Evolutionary conservation across 1,140 invertebrate species (phyloP), one percentile per base, ranked within the genome.

Genomic region (Lepidurus packardi): DNA sequence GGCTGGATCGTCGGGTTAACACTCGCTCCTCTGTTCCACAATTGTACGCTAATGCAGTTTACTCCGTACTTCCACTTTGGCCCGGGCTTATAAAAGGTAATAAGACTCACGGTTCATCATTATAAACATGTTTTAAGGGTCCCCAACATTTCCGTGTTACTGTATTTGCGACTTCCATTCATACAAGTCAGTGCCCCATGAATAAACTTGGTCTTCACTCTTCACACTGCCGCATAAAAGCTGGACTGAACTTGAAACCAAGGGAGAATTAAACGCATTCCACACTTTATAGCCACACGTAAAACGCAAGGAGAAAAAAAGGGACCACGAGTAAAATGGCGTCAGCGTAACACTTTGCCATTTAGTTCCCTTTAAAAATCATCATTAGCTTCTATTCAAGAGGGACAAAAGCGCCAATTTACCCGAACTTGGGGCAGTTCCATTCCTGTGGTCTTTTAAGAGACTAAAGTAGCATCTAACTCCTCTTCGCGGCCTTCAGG

Each of bases 381-480:
- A 65, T 65, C 53, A 65, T 65, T 65, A 65, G 53, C 53, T 65
- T 65, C 53, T 65, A 65, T 65, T 65, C 53, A 65, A 13, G 53
- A 21, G 53, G 53, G 53, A 65, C 53, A 65, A 65, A 65, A 65
- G 53, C 53, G 53, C 53, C 53, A 65, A 65, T 65, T 65, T 65
- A 65, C 53, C 53, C 53, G 53, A 65, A 65, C 53, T 65, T 65
- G 8, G 53, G 16, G 16, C 16, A n/a, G 4, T 21, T 65, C 16
- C n/a, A 24, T 24, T 78, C 42, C 43, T 73, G 34, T n/a, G 4
- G 76, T 73, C 42, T 24, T 47, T 78, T 78, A 78, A n/a, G 78
- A 74, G 81, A 96, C 88, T 83, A 97, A 86, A 41, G 95, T 97
- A 83, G 95, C 94, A 85, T 97, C 96, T 78, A 97, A 88, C 82